These are phyloP conservation scores for Trematomus loennbergii DNA, from an alignment of 2,113 vertebrate species.

Conservation along the genomic window DNA sequence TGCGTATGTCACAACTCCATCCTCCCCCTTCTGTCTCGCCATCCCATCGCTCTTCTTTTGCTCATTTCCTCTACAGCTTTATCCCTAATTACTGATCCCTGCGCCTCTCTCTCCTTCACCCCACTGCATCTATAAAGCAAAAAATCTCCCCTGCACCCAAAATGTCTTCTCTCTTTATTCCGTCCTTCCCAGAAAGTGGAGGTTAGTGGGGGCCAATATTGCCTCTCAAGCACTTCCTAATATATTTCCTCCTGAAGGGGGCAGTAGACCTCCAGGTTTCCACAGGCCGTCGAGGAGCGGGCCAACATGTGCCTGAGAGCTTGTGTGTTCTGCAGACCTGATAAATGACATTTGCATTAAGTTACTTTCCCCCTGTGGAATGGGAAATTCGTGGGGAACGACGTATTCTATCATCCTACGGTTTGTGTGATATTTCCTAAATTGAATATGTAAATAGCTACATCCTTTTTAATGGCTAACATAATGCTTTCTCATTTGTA, in stretches of 20 bases:
- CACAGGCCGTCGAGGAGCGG: slow-evolving; percentile 27
- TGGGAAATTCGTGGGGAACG: slow-evolving; percentile 70
- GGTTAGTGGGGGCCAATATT: neutral
- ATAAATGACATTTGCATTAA: slow-evolving; percentile 83
- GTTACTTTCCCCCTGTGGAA: slow-evolving; percentile 68
- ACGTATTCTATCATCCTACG: slow-evolving; percentile 72
- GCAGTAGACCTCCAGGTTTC: slow-evolving; percentile 76
- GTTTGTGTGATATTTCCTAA: slow-evolving; percentile 75
- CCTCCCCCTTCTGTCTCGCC: slow-evolving; percentile 10
- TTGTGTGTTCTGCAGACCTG: slow-evolving; percentile 70
- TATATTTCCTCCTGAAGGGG: slow-evolving; percentile 72
- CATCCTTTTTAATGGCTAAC: slow-evolving; percentile 74
- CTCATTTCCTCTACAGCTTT: slow-evolving; percentile 10
- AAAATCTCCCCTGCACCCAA: slow-evolving; percentile 2
- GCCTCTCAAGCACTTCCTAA: slow-evolving; percentile 16
- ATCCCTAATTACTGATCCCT: slow-evolving; percentile 11
- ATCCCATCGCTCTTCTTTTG: slow-evolving; percentile 9
- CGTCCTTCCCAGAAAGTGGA: slow-evolving; percentile 5
- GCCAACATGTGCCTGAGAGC: slow-evolving; percentile 48
- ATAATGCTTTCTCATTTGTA: slow-evolving; percentile 72
- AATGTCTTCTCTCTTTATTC: slow-evolving; percentile 22
- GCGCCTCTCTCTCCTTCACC: neutral
- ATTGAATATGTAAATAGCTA: slow-evolving; percentile 81
- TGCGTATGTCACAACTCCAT: slow-evolving; percentile 4
- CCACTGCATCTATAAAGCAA: neutral